These are phyloP conservation scores for Acanthochromis polyacanthus DNA, from an alignment of 2,113 vertebrate species.

Conservation along the genomic window DNA sequence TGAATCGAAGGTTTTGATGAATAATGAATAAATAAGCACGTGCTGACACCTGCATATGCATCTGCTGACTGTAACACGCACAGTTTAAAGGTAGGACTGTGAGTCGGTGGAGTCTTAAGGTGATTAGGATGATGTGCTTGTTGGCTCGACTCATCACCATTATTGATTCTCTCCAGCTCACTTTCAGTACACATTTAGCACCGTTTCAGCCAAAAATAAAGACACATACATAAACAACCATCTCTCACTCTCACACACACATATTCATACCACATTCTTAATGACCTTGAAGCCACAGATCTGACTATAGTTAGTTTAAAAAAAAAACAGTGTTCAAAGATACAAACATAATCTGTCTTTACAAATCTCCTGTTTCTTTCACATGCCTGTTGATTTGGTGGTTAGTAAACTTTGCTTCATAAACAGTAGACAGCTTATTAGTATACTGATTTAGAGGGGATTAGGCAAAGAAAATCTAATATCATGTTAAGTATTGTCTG, in stretches of 20 bases:
- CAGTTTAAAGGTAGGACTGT: not conserved
- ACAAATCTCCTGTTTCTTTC: no score
- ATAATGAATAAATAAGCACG: constrained; percentile 54
- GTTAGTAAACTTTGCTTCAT: no score
- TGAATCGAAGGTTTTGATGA: constrained; percentile 35
- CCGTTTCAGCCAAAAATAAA: constrained; percentile 34
- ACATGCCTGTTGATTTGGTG: no score
- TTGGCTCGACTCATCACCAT: constrained; percentile 56
- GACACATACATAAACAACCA: not conserved
- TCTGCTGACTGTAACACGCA: constrained; percentile 24
- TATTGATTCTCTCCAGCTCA: constrained; percentile 54
- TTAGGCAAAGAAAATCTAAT: no score
- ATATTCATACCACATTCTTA: not conserved
- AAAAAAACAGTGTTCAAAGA: not conserved
- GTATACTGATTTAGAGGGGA: no score
- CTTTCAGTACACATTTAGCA: constrained; percentile 26
- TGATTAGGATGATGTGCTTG: constrained; percentile 73
- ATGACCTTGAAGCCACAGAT: constrained; percentile 10
- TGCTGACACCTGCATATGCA: constrained; percentile 39
- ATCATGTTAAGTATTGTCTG: no score
- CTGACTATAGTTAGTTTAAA: not conserved
- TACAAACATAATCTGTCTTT: no score
- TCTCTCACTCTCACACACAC: not conserved
- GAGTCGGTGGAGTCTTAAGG: constrained; percentile 7
- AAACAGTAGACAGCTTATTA: no score